phyloP scores from a whole-genome alignment of 2,113 vertebrate genomes.

The Entelurus aequoreus region DNA sequence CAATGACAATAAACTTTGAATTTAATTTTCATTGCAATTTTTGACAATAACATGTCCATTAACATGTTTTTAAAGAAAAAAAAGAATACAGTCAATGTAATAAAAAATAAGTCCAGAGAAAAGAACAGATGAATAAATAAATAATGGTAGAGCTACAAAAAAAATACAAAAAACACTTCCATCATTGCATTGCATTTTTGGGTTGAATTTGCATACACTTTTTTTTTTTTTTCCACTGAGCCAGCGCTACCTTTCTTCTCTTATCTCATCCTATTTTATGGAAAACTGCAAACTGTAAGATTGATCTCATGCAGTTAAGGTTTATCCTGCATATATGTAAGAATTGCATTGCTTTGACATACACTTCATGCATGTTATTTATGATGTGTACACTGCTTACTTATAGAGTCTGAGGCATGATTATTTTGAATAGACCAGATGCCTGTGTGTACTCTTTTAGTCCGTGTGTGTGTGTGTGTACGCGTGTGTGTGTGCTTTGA shows the following conservation, averaged over 20 bases:
- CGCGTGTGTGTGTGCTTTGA: constrained; percentile 39
- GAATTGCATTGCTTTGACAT: constrained; percentile 24
- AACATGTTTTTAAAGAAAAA: too few relatives aligned
- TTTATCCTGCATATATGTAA: constrained; percentile 22
- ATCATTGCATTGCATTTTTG: background rate
- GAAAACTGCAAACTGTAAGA: constrained; percentile 24
- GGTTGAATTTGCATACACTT: background rate
- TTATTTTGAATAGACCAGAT: constrained; percentile 52
- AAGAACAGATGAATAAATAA: too few relatives aligned
- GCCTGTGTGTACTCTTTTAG: constrained; percentile 1
- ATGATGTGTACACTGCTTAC: constrained; percentile 37
- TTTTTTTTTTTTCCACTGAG: too few relatives aligned
- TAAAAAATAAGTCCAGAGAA: too few relatives aligned
- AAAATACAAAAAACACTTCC: too few relatives aligned
- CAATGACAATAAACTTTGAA: too few relatives aligned
- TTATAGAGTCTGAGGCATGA: constrained; percentile 35
- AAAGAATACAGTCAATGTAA: too few relatives aligned
- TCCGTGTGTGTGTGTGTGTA: constrained; percentile 12
- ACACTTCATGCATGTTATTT: constrained; percentile 32
- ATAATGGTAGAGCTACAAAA: too few relatives aligned
- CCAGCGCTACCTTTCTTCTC: constrained; percentile 16
- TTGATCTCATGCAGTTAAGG: constrained; percentile 27
- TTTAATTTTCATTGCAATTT: too few relatives aligned
- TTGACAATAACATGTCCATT: too few relatives aligned
- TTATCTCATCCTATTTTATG: constrained; percentile 11